Evolutionary conservation across 2,797 vertebrate species (phyloP), one percentile per base, ranked within the genome.

Genomic region (Micromesistius poutassou): DNA sequence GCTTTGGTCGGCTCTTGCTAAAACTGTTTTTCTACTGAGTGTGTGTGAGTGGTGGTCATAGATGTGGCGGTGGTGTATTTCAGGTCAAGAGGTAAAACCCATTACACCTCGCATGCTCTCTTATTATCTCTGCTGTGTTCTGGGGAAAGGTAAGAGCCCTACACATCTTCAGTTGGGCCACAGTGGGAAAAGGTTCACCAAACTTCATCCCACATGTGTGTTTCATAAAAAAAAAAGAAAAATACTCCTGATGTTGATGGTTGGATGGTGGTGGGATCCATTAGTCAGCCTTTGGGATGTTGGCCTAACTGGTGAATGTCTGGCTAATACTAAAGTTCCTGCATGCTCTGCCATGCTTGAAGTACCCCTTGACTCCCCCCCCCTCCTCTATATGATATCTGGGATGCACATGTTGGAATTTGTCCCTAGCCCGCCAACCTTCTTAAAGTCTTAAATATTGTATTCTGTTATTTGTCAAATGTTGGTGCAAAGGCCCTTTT

Each of bases 301-400:
- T 86, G 86, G 79, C 78, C 78, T 76, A 82, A 87, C 91, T 90
- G 89, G 87, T 91, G 81, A 38, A 72, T 76, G 79, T 87, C 77
- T 89, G 86, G 75, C 79, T 90, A 40, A 6, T 83, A 35, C 62
- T 74, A 38, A 72, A 77, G 80, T 78, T 90, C 91, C 90, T 86
- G 91, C 92, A 91, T 87, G 90, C 84, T 80, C 74, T 74, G 88
- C 83, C 89, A 90, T 91, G 88, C 86, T 89, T 76, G 8, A 80
- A 79, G 72, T 82, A 73, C 83, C 30, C 30, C 13, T 14, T 84
- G 38, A 38, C 77, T 78, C 73, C 81, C 85, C 86, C 77, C 78
- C 76, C 76, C 35, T 77, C 33, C 55, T 2, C 55, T n/a, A n/a
- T 62, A 25, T n/a, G 22, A 62, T 62, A n/a, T 62, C 55, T 62